Percentiles rank a stretch among this genome's conserved stretches.
Evolutionary conservation across 92 coral and sea anemone species (phyloP).

Genomic region (Porites rus): DNA sequence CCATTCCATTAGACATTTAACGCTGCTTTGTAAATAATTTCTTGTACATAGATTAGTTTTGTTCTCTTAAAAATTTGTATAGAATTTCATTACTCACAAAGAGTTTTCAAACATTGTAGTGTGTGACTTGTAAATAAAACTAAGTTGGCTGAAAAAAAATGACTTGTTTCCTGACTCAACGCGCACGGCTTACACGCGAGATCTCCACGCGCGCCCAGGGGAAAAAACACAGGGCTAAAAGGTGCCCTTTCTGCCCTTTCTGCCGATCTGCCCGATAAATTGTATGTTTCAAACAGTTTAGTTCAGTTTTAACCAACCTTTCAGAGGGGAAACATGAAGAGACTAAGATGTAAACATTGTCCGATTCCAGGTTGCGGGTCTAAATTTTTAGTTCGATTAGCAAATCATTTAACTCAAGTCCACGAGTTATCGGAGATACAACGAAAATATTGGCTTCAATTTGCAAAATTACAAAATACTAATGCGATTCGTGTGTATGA

Average conservation of each 20-base stretch:
- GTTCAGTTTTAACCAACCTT: too few relatives aligned
- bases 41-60: neutral
- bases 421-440: too few relatives aligned
- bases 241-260: neutral
- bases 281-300: too few relatives aligned
- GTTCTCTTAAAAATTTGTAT: too few relatives aligned
- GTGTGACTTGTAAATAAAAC: neutral
- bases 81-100: neutral
- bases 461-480: too few relatives aligned
- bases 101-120: neutral
- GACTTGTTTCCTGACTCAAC: neutral
- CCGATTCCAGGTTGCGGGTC: slow-evolving; percentile 1
- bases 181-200: neutral
- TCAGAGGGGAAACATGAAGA: neutral
- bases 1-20: slow-evolving; percentile 50
- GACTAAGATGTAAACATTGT: slow-evolving; percentile 2
- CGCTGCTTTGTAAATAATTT: neutral
- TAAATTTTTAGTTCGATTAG: neutral
- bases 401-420: neutral
- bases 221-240: rapidly evolving
- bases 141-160: neutral
- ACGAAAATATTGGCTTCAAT: too few relatives aligned
- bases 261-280: neutral
- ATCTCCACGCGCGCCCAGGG: neutral
- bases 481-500: too few relatives aligned